Evolutionary conservation across 1,140 invertebrate genomes (phyloP).

Genomic region (Tetragonula clypearis): DNA sequence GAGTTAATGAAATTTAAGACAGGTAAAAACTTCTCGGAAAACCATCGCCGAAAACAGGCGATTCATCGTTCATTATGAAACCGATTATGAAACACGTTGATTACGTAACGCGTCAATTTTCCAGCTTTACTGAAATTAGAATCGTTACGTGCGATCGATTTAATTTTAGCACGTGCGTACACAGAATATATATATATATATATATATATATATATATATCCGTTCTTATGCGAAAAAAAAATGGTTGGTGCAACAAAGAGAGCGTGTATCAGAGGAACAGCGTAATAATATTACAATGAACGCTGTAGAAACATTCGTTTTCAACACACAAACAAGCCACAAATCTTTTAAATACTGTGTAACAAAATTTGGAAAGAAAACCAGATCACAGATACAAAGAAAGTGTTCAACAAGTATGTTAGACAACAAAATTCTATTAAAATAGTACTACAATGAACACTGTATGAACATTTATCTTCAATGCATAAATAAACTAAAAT

Average conservation of each 20-base stretch:
- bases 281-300: neutral
- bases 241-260: neutral
- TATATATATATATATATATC: no score
- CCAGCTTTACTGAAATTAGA: neutral
- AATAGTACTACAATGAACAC: no score
- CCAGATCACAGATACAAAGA: no score
- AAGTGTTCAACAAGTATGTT: no score
- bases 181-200: no score
- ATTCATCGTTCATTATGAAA: neutral
- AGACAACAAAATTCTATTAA: no score
- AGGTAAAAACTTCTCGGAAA: neutral
- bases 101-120: slow-evolving; percentile 21
- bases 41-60: neutral
- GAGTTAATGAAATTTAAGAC: neutral
- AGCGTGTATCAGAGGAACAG: neutral
- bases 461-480: no score
- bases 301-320: no score
- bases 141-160: neutral
- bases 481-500: no score
- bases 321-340: no score
- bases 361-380: no score
- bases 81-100: neutral
- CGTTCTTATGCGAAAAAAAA: neutral
- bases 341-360: no score
- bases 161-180: slow-evolving; percentile 1